Evolutionary conservation across 2,888 invertebrate genomes (phyloP).

Genomic region (Agrotis puta): DNA sequence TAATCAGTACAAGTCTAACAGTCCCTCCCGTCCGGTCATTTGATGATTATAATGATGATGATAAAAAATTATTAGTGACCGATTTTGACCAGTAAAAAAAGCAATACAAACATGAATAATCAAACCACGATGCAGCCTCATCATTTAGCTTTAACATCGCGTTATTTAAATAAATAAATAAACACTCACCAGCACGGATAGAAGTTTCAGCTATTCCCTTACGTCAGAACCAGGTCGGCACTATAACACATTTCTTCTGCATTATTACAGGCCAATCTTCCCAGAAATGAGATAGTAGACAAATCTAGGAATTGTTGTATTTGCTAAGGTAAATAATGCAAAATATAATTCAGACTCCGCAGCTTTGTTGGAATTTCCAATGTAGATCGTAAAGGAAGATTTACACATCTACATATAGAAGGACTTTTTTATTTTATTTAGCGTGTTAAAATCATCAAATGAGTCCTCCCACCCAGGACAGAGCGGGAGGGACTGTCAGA

Average conservation of each 20-base stretch:
- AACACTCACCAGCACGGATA: conserved; percentile 10
- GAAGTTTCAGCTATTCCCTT: conserved; percentile 19
- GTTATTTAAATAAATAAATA: conserved; percentile 34
- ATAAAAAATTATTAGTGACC: too few species aligned
- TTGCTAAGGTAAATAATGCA: conserved; percentile 53
- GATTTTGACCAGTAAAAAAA: not conserved
- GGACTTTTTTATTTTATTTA: too few species aligned
- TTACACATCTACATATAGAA: conserved; percentile 37
- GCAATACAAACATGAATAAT: not conserved
- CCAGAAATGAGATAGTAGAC: conserved; percentile 43
- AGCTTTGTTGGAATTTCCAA: conserved; percentile 50
- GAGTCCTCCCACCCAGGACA: too few species aligned
- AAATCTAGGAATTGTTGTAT: conserved; percentile 43
- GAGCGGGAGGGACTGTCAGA: too few species aligned
- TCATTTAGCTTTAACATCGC: conserved; percentile 14
- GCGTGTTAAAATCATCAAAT: too few species aligned
- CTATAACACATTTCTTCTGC: conserved; percentile 42
- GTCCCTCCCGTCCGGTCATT: too few species aligned
- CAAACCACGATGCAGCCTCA: conserved; percentile 15
- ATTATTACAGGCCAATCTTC: conserved; percentile 50
- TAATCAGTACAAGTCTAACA: too few species aligned
- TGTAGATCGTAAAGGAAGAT: conserved; percentile 42
- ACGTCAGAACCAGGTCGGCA: conserved; percentile 34
- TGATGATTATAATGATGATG: too few species aligned
- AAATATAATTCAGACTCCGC: conserved; percentile 47